Evolutionary conservation across 2,797 vertebrate genomes (phyloP).

Genomic region (Hyperoplus lanceolatus): DNA sequence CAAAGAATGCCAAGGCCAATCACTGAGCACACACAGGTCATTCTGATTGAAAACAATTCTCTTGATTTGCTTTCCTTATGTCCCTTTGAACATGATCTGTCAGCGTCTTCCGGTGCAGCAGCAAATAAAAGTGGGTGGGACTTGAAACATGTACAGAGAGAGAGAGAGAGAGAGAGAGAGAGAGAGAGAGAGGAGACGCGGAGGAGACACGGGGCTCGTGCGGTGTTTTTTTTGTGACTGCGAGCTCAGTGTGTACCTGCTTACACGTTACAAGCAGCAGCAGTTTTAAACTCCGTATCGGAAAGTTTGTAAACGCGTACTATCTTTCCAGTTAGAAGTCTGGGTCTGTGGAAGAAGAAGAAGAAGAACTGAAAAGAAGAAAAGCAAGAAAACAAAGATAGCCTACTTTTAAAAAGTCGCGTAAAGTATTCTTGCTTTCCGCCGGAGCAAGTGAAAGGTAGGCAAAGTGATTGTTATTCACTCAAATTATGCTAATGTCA

Average conservation of each 20-base stretch:
- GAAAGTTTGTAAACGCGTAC: accelerated
- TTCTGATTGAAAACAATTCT: not conserved
- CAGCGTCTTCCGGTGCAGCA: not conserved
- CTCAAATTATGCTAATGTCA: not conserved
- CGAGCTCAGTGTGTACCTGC: not conserved
- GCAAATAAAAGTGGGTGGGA: slow-evolving; percentile 44
- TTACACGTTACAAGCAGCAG: not conserved
- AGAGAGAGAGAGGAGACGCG: not conserved
- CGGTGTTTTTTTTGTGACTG: not conserved
- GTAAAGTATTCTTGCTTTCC: not conserved
- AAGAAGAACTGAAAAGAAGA: not conserved
- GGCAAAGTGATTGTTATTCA: slow-evolving; percentile 14
- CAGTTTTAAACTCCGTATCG: not conserved
- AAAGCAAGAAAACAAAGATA: too few relatives aligned
- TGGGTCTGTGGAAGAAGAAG: not conserved
- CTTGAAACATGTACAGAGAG: not conserved
- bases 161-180: not conserved
- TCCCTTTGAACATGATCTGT: not conserved
- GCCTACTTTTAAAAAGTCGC: not conserved
- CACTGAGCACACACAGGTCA: too few relatives aligned
- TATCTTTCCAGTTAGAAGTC: not conserved
- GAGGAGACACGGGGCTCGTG: not conserved
- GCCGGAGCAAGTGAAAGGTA: slow-evolving; percentile 36
- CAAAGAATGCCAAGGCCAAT: not conserved
- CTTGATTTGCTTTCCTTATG: not conserved